Evolutionary conservation across 2,888 invertebrate genomes (phyloP), one percentile per base, ranked within the genome.

Genomic region (Odontocerum albicorne): DNA sequence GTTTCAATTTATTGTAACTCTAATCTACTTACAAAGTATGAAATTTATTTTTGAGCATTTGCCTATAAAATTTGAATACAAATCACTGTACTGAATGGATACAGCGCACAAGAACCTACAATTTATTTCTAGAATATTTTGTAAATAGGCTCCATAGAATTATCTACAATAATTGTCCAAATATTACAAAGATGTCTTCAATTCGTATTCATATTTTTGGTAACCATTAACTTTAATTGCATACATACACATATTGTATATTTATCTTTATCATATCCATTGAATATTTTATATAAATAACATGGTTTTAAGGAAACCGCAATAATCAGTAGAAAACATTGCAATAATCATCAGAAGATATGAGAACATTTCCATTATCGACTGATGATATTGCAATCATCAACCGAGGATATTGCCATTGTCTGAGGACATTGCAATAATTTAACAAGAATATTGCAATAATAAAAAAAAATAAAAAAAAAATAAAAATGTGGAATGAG

Each of bases 41-140:
- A 53, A 51, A 43, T 43, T 50, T 47, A 27, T 50, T 45, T 46
- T 53, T 53, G 53, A 53, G 53, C 53, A 47, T 53, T 53, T 47
- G 47, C 53, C 52, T 53, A 47, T 47, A 33, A 53, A 53, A 53
- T 33, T 46, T 52, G 19, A 53, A 36, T 53, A 53, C 53, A 53
- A 53, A 39, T 32, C 40, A 47, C 35, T 47, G 47, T 47, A n/a
- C 19, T 31, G n/a, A 42, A 17, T 36, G 36, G 21, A 35, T 20
- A 36, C 36, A 44, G 51, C 32, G 33, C 32, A 53, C 40, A 21
- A 42, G 22, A 47, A 47, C 22, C 53, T 53, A 53, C 53, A 22
- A 27, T 35, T 45, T 53, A 46, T 27, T 17, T 32, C 42, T 53
- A 46, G 21, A 33, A 42, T 42, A 42, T 31, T 33, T 13, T 33